Evolutionary conservation across 2,113 vertebrate species (phyloP).

Genomic region (Strigops habroptila): DNA sequence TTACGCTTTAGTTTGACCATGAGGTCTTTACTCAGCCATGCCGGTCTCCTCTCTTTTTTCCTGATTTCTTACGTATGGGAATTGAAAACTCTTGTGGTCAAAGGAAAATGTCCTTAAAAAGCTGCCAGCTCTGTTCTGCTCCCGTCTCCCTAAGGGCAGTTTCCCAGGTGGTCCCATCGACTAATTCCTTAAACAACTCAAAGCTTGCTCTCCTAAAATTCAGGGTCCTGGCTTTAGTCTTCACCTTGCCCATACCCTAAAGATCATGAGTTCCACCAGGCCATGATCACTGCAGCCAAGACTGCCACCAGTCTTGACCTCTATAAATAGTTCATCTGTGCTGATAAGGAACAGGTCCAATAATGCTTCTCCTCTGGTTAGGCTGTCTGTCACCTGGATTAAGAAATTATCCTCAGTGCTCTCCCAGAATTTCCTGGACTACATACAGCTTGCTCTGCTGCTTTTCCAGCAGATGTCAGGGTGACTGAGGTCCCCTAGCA

Average conservation of each 20-base stretch:
- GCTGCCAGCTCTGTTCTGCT: background rate
- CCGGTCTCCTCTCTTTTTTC: background rate
- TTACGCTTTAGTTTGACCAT: background rate
- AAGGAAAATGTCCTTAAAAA: background rate
- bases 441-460: background rate
- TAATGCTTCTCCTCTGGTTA: background rate
- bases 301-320: background rate
- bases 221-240: background rate
- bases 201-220: background rate
- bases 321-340: background rate
- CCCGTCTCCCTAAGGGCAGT: background rate
- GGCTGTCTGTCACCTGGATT: background rate
- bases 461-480: background rate
- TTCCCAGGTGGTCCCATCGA: background rate
- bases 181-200: background rate
- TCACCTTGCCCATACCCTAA: background rate
- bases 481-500: background rate
- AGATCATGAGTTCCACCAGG: background rate
- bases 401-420: background rate
- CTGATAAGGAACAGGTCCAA: background rate
- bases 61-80: accelerated
- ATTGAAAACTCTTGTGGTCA: background rate
- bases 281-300: background rate
- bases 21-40: background rate
- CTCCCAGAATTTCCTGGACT: background rate